Conservation (phyloP, 2,888 invertebrate species). For the Rhagonycha lutea region DNA sequence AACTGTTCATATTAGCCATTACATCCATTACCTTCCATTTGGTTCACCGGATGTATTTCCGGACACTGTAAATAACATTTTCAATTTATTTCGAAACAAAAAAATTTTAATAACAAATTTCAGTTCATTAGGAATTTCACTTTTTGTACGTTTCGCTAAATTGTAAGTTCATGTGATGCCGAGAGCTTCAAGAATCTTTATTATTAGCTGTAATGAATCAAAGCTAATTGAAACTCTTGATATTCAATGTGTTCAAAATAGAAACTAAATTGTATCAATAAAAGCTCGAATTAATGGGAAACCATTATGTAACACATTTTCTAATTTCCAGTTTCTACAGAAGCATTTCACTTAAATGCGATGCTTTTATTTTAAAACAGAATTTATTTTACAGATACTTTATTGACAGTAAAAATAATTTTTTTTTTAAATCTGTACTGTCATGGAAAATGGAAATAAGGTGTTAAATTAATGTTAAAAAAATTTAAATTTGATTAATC, state of each 20-base stretch:
- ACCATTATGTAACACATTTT: not conserved
- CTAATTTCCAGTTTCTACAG: not conserved
- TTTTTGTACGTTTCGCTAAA: not conserved
- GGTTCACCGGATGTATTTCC: too few species aligned
- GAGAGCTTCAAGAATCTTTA: not conserved
- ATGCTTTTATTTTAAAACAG: not conserved
- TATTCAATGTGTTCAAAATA: conserved; percentile 1
- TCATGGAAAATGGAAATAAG: too few species aligned
- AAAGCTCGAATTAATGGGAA: not conserved
- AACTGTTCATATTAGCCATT: too few species aligned
- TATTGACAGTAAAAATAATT: too few species aligned
- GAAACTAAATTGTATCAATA: conserved; percentile 1
- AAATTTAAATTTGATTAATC: too few species aligned
- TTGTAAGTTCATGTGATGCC: not conserved
- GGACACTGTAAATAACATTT: too few species aligned
- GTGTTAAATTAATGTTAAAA: too few species aligned
- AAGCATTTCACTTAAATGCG: not conserved
- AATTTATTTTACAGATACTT: not conserved
- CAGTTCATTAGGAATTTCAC: not conserved
- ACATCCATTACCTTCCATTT: too few species aligned
- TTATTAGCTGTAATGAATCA: conserved; percentile 3
- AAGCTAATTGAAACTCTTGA: conserved; percentile 4
- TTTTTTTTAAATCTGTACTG: too few species aligned
- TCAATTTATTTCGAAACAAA: too few species aligned
- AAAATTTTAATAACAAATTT: not conserved